Evolutionary conservation across 1,140 invertebrate species (phyloP).

Genomic region (Meloidogyne exigua): DNA sequence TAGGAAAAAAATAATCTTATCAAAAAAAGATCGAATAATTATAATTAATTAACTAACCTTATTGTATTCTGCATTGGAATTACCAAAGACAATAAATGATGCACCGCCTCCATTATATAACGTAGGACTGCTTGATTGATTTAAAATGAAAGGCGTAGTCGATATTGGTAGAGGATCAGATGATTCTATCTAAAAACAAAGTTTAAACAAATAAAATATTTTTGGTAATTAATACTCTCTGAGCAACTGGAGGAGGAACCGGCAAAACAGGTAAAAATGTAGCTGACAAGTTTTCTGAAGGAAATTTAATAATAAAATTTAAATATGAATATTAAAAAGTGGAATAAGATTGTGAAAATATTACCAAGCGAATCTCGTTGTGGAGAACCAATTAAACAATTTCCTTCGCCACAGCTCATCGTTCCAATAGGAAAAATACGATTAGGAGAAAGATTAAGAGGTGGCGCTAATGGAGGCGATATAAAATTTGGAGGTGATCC

Average conservation of each 20-base stretch:
- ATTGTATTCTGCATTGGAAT: background rate
- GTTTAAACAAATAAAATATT: background rate
- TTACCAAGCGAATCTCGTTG: background rate
- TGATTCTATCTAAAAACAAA: background rate
- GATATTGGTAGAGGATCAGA: background rate
- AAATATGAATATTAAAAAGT: no score
- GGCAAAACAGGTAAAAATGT: background rate
- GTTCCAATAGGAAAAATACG: background rate
- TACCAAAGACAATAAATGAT: background rate
- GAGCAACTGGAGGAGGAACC: background rate
- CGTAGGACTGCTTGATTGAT: constrained; percentile 1
- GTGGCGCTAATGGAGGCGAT: background rate
- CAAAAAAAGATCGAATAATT: no score
- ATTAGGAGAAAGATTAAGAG: background rate
- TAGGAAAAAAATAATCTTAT: no score
- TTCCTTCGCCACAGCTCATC: background rate
- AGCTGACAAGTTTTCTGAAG: background rate
- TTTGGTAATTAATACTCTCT: background rate
- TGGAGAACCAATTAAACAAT: background rate
- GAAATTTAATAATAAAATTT: background rate
- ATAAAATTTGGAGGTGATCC: constrained; percentile 4
- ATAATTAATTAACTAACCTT: background rate
- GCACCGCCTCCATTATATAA: background rate
- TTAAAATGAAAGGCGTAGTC: background rate
- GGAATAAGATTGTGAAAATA: background rate